Evolutionary conservation across 2,113 vertebrate species (phyloP).

Genomic region (Actinemys pallida): DNA sequence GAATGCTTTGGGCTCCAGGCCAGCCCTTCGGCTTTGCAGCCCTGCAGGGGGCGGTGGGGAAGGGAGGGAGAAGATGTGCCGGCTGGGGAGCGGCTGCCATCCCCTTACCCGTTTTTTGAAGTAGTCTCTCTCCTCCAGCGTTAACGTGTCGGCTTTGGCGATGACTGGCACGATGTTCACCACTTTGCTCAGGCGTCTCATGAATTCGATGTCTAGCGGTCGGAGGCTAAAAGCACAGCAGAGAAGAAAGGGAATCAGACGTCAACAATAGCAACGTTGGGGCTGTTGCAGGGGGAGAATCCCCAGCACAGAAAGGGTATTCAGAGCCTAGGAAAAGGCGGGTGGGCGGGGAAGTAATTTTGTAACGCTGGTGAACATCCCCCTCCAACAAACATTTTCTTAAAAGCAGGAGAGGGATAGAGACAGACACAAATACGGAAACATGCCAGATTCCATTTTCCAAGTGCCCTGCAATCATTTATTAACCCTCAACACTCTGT

Average conservation of each 20-base stretch:
- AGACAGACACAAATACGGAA: not conserved
- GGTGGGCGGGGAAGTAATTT: accelerated
- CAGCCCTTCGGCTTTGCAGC: slow-evolving; percentile 8
- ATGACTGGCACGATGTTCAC: slow-evolving; percentile 98
- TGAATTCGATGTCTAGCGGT: slow-evolving; percentile 96
- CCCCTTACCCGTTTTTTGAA: slow-evolving; percentile 92
- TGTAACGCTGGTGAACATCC: not conserved
- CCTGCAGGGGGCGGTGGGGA: accelerated
- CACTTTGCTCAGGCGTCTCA: slow-evolving; percentile 97
- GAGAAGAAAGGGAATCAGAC: not conserved
- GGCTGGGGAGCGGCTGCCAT: accelerated
- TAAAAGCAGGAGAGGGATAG: accelerated
- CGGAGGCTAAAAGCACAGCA: slow-evolving; percentile 82
- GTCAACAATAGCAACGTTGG: accelerated
- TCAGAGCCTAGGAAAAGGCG: not conserved
- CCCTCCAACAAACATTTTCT: not conserved
- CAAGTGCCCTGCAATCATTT: accelerated
- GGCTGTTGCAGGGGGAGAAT: not conserved
- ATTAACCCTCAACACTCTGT: not conserved
- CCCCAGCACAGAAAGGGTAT: not conserved
- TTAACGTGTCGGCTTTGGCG: slow-evolving; percentile 95
- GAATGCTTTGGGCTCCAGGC: slow-evolving; percentile 38
- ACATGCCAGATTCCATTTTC: not conserved
- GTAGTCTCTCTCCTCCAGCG: slow-evolving; percentile 94
- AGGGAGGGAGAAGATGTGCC: not conserved